Percentiles rank a stretch among this genome's conserved stretches.
Evolutionary conservation across 2,797 vertebrate species (phyloP).

Genomic region (Emys orbicularis): DNA sequence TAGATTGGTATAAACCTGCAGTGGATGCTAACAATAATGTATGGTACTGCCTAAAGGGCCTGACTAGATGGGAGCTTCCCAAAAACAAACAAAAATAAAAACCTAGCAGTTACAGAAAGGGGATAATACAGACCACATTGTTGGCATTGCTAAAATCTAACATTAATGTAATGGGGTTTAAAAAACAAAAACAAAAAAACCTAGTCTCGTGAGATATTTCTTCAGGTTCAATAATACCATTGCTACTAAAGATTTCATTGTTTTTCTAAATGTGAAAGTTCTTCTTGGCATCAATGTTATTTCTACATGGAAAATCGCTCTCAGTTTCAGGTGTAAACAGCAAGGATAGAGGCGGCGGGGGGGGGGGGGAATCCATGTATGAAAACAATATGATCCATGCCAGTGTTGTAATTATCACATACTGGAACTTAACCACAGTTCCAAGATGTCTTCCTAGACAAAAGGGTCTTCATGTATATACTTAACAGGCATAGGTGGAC

Average conservation of each 20-base stretch:
- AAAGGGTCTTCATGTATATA: too few relatives aligned
- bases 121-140: neutral
- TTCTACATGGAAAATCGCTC: neutral
- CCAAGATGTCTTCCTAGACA: neutral
- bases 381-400: neutral
- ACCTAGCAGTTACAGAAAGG: neutral
- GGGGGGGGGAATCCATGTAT: neutral
- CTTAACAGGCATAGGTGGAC: neutral
- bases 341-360: neutral
- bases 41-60: neutral
- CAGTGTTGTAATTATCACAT: neutral
- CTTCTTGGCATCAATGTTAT: neutral
- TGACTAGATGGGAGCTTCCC: neutral
- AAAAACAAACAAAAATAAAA: neutral
- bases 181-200: neutral
- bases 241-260: neutral
- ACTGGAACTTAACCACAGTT: neutral
- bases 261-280: neutral
- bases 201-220: neutral
- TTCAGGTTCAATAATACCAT: neutral
- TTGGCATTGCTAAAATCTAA: neutral
- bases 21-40: neutral
- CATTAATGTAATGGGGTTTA: neutral
- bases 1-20: neutral
- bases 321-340: neutral